Evolutionary conservation across 2,797 vertebrate genomes (phyloP).

Genomic region (Anguilla pacifica): DNA sequence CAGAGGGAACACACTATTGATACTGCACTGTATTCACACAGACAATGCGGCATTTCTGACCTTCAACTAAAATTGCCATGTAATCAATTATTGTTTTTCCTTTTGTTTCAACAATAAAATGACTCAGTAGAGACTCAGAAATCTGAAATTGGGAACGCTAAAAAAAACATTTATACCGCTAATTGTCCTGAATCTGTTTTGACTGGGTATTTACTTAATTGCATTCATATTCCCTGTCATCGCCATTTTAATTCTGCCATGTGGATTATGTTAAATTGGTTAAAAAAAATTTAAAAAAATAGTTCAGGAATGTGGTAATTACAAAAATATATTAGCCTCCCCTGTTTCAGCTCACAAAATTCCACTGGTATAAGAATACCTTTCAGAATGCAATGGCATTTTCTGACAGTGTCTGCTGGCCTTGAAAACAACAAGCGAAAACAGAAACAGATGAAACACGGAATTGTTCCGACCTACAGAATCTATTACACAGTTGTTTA

Average conservation of each 20-base stretch:
- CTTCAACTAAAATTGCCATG: neutral
- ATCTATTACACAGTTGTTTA: neutral
- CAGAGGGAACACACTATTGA: neutral
- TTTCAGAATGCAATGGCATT: neutral
- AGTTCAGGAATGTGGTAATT: neutral
- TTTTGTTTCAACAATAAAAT: neutral
- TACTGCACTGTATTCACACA: neutral
- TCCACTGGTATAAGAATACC: neutral
- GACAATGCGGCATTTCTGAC: neutral
- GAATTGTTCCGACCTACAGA: neutral
- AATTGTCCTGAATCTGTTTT: slow-evolving; percentile 1
- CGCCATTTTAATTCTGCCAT: neutral
- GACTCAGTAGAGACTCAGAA: neutral
- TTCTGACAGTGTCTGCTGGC: neutral
- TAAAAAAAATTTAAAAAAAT: too few species aligned
- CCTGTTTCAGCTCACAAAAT: neutral
- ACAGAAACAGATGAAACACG: neutral
- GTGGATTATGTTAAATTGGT: neutral
- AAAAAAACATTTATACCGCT: neutral
- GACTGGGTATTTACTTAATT: neutral
- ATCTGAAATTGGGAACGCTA: neutral
- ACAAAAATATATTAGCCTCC: neutral
- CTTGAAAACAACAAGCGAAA: neutral
- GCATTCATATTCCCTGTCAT: neutral
- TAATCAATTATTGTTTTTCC: neutral